Base-by-base conservation (phyloP, 2,797 vertebrate genomes). In the Arrhamphus sclerolepis region DNA sequence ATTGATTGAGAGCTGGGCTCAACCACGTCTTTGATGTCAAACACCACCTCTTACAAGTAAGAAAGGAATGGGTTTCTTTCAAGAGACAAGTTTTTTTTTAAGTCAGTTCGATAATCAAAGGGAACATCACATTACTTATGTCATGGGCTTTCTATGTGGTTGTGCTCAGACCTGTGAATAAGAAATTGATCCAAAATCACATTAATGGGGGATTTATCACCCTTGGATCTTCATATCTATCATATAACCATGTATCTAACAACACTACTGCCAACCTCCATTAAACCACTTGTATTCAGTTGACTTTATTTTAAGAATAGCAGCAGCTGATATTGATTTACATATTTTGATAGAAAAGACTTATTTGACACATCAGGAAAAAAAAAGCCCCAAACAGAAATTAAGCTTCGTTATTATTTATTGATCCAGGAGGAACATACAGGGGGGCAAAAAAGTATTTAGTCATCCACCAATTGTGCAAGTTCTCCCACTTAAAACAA, bases 171-270 rank as follows among this genome's bases (percentile, higher is more conserved):
- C 19, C 28, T 39, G 54, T 46, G 17, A 49, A 48, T 56, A 56
- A 55, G 34, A 29, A 46, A 55, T 56, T 29, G 40, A 79, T 24
- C 3, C 22, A 51, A 4, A 9, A 40, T 29, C 39, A 77, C 40
- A 56, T 80, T 58, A 80, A 44, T 59, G 31, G 44, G 41, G 29
- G 46, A 81, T 84, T 58, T 38, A 78, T 82, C 77, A 79, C 40
- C 71, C 60, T 71, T 62, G 62, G 60, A 40, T 34, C 46, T 60
- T 69, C 22, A 46, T 63, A 50, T 72, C 7, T 51, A 52, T n/a
- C 29, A 1, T 4, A 29, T 29, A 8, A 29, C 28, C 28, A 7
- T 21, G 28, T 14, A 29, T 57, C 26, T 16, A 47, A 50, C 31
- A 20, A 9, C 56, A 3, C 20, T 14, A n/a, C 28, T 47, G 29